These are phyloP conservation scores for Lophotriccus pileatus DNA, from an alignment of 2,797 vertebrate genomes.

Conservation along the genomic window DNA sequence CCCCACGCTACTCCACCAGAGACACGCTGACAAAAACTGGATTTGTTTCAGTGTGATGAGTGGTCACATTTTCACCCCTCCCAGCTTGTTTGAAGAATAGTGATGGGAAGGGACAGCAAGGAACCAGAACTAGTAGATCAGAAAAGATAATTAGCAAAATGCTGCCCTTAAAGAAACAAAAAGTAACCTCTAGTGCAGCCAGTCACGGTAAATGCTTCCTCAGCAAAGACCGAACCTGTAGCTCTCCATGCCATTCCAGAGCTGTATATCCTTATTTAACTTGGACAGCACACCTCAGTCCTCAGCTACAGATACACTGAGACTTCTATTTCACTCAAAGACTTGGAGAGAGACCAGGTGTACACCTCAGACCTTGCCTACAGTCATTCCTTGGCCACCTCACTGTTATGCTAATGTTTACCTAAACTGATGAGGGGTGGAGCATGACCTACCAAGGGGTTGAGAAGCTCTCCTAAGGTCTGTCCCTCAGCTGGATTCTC, in stretches of 20 bases:
- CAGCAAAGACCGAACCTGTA: neutral
- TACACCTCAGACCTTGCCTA: conserved; percentile 14
- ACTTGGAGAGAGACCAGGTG: conserved; percentile 14
- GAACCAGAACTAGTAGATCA: neutral
- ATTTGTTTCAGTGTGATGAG: neutral
- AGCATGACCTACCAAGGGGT: neutral
- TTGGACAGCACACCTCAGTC: neutral
- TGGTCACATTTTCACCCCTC: neutral
- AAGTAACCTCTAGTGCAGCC: neutral
- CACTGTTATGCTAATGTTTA: neutral
- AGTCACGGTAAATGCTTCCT: neutral
- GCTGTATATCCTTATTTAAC: neutral
- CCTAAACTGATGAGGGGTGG: neutral
- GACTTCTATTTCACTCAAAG: conserved; percentile 10
- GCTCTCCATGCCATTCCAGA: neutral
- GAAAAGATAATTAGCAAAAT: neutral
- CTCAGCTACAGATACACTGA: neutral
- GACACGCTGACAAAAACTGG: neutral
- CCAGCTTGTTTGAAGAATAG: neutral
- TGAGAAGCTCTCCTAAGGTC: neutral
- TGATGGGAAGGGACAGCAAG: neutral
- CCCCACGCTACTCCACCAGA: accelerated
- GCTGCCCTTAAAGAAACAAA: neutral
- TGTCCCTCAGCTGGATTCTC: neutral
- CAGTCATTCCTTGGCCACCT: conserved; percentile 3